Evolutionary conservation across 1,140 invertebrate species (phyloP).

Genomic region (Drosophila paulistorum): DNA sequence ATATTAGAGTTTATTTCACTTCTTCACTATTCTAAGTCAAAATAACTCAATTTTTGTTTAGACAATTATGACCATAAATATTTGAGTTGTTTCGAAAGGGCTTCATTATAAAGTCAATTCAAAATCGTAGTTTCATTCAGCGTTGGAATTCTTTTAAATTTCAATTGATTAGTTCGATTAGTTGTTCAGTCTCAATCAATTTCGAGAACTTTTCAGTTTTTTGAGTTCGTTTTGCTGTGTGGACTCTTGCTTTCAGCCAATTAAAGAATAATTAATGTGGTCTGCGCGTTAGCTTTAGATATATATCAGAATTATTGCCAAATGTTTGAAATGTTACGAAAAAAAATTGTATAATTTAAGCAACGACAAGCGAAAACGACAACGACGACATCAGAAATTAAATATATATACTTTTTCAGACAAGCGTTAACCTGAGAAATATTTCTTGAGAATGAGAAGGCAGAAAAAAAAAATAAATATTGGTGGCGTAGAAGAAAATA

Average conservation of each 20-base stretch:
- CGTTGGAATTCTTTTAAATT: too few species aligned
- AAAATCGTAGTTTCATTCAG: too few species aligned
- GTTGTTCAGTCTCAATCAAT: neutral
- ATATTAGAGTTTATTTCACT: too few species aligned
- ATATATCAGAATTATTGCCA: constrained; percentile 40
- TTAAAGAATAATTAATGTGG: constrained; percentile 66
- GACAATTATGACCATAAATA: too few species aligned
- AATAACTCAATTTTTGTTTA: too few species aligned
- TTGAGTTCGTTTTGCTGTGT: neutral
- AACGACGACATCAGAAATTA: constrained; percentile 3
- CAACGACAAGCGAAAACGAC: constrained; percentile 23
- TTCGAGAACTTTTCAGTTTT: neutral
- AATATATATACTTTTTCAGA: constrained; percentile 35
- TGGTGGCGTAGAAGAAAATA: neutral
- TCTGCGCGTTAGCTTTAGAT: constrained; percentile 31
- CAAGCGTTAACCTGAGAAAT: constrained; percentile 62
- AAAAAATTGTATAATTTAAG: constrained; percentile 57
- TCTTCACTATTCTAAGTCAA: too few species aligned
- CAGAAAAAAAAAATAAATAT: neutral
- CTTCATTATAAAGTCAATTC: too few species aligned
- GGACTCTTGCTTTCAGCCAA: constrained; percentile 33
- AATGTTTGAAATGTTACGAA: constrained; percentile 50
- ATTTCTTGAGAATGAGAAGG: neutral
- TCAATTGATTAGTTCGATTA: too few species aligned
- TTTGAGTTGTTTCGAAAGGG: too few species aligned